Evolutionary conservation across 2,888 invertebrate genomes (phyloP), one percentile per base, ranked within the genome.

Genomic region (Erannis defoliaria): DNA sequence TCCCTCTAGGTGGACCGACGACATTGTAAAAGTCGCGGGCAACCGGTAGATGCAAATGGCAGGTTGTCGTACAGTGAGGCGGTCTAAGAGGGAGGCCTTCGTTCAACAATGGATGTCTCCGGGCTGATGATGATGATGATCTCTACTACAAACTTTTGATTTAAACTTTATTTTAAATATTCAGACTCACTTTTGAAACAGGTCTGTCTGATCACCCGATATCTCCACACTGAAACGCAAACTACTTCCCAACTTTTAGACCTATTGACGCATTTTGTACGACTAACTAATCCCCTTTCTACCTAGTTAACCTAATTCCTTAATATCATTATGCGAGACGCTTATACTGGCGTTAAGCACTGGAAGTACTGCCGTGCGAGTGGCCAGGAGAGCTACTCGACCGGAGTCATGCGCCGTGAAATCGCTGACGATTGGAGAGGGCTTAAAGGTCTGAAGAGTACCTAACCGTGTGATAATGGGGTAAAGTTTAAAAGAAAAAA

Each of bases 381-480:
- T 75, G 77, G 74, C 68, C 73, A 76, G 70, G 74, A 76, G 71
- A 73, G 70, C 74, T 75, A 72, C 86, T 86, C 71, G 61, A 81
- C 70, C 78, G 71, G 62, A 79, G 69, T 79, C 87, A 88, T 89
- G 88, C 88, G 88, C 88, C 78, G 67, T 83, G 64, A 71, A 60
- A 62, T 21, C 54, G 78, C 77, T 79, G 78, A 75, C 73, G 43
- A 64, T 67, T 31, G 56, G 62, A 50, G 57, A 35, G 16, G 16
- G 19, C 14, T 10, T 37, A 33, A 40, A 10, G 18, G 12, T 12
- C 5, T 2, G 1, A n/a, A 21, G 19, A 12, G 10, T 4, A 16
- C 19, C 19, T 6, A 18, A n/a, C 19, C 19, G 9, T 38, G 19
- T 19, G 8, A 37, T 16, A 37, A 38, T 10, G 38, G 19, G 38